phyloP scores from a whole-genome alignment of 2,797 vertebrate species.

The Linurgus olivaceus region DNA sequence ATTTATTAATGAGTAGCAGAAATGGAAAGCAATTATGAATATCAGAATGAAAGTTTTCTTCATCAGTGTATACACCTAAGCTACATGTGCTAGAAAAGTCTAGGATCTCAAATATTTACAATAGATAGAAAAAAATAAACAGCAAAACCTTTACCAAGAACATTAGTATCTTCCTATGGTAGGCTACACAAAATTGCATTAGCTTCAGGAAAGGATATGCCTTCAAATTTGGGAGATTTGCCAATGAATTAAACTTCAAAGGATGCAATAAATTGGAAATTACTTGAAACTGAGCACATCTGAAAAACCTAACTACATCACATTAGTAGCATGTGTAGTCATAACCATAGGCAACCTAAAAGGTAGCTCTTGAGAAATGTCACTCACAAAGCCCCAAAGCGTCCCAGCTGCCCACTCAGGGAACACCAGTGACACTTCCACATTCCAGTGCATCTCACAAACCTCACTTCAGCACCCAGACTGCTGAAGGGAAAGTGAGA shows the following conservation, averaged over 20 bases:
- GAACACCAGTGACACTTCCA: rapidly evolving
- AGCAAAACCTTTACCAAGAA: not conserved
- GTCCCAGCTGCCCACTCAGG: not conserved
- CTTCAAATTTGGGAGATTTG: not conserved
- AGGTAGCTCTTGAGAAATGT: rapidly evolving
- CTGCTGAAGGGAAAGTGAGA: not conserved
- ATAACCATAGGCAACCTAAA: not conserved
- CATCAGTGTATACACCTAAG: not conserved
- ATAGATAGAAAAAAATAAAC: rapidly evolving
- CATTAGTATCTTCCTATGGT: not conserved
- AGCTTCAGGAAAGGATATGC: not conserved
- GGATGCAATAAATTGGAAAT: not conserved
- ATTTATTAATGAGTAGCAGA: not conserved
- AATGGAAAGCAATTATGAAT: not conserved
- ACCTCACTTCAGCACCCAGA: not conserved
- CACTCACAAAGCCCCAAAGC: not conserved
- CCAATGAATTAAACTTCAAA: not conserved
- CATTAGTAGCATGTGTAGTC: not conserved
- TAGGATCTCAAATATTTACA: not conserved
- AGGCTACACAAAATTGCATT: not conserved
- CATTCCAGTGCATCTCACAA: not conserved
- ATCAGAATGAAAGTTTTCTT: not conserved
- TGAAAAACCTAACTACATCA: not conserved
- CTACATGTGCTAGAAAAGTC: rapidly evolving
- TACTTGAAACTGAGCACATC: not conserved